These are phyloP conservation scores for Cygnus buccinator DNA, from an alignment of 2,113 vertebrate species.

Conservation along the genomic window DNA sequence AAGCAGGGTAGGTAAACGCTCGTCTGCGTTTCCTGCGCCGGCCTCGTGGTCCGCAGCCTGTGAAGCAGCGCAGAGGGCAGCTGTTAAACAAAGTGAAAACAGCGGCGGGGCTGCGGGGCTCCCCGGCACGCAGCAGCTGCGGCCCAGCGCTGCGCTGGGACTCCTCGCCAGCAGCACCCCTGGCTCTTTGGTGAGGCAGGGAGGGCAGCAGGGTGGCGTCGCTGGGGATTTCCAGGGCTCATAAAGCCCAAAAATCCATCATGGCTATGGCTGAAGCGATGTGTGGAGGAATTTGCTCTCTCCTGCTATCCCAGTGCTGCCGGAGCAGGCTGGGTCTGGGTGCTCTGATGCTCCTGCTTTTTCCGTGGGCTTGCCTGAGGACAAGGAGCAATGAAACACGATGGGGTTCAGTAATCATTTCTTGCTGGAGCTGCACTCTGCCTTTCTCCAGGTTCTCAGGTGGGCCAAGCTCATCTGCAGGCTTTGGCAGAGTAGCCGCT, in stretches of 20 bases:
- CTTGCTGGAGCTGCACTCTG: not conserved
- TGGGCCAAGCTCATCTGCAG: not conserved
- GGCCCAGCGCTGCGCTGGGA: not conserved
- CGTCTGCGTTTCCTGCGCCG: not conserved
- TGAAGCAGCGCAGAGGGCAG: conserved; percentile 59
- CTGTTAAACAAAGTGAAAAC: conserved; percentile 70
- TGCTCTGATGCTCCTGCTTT: not conserved
- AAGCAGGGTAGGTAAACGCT: conserved; percentile 35
- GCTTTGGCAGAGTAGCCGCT: not conserved
- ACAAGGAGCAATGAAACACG: not conserved
- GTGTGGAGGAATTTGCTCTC: not conserved
- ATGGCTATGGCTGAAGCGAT: rapidly evolving
- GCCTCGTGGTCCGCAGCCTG: not conserved
- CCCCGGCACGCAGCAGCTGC: not conserved
- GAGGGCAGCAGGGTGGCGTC: not conserved
- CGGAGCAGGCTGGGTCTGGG: not conserved
- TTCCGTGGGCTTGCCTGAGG: not conserved
- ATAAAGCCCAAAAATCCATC: not conserved
- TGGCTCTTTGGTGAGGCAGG: not conserved
- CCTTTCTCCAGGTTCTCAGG: not conserved
- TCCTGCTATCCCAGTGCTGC: not conserved
- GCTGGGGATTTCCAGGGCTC: not conserved
- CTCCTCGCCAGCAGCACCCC: not conserved
- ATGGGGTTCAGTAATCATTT: rapidly evolving
- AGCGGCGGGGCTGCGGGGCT: not conserved